phyloP scores from a whole-genome alignment of 2,797 vertebrate genomes.

The Kryptolebias ocellatus region DNA sequence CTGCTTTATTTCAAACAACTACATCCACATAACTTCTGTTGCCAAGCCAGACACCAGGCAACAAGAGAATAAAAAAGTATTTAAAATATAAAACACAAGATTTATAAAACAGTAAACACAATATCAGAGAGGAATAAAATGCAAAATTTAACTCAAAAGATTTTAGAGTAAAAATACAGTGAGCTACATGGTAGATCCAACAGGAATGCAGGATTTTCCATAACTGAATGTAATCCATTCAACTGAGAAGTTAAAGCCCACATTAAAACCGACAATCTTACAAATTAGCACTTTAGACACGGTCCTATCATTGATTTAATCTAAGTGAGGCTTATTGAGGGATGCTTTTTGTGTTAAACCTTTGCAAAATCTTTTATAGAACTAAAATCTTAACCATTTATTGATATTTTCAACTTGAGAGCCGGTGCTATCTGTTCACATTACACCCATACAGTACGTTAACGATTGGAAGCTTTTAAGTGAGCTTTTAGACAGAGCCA shows the following conservation, averaged over 20 bases:
- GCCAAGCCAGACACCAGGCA: background rate
- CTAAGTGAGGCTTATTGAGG: background rate
- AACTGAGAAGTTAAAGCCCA: background rate
- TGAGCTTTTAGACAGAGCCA: conserved; percentile 70
- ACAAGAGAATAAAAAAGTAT: background rate
- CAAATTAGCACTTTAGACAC: background rate
- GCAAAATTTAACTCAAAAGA: too few species aligned
- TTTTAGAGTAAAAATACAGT: background rate
- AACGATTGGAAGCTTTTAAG: conserved; percentile 70
- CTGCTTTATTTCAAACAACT: background rate
- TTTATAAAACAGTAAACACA: too few species aligned
- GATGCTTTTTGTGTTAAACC: conserved; percentile 18
- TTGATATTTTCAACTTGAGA: conserved; percentile 36
- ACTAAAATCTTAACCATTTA: conserved; percentile 6
- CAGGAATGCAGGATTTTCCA: background rate
- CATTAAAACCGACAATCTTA: background rate
- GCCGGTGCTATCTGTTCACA: conserved; percentile 33
- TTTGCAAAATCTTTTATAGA: conserved; percentile 12
- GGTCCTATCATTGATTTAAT: background rate
- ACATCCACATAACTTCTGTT: background rate
- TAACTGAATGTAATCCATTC: too few species aligned
- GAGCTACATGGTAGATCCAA: background rate
- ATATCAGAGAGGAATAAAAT: too few species aligned
- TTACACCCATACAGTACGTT: conserved; percentile 43
- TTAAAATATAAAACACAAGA: too few species aligned